Conservation (phyloP, 1,140 invertebrate genomes). For the Neomicropteryx cornuta region DNA sequence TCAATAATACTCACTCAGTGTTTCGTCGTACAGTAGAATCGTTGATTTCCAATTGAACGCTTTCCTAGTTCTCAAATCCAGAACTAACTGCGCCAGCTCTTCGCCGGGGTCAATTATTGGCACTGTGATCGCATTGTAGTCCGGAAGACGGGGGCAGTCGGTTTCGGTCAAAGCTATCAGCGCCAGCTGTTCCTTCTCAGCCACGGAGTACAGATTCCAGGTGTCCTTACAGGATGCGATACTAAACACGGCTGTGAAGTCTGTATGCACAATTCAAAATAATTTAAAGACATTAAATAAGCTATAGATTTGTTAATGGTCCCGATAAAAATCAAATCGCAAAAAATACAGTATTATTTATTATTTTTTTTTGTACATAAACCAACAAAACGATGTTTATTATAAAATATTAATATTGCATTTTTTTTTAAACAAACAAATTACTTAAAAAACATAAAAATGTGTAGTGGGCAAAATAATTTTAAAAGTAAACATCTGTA, state of each 20-base stretch:
- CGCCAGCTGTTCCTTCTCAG: conserved; percentile 48
- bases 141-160: conserved; percentile 60
- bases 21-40: conserved; percentile 57
- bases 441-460: too few species aligned
- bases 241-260: conserved; percentile 56
- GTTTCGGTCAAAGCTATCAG: conserved; percentile 54
- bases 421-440: too few species aligned
- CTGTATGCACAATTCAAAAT: conserved; percentile 30
- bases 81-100: conserved; percentile 61
- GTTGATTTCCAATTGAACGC: conserved; percentile 57
- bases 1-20: conserved; percentile 44
- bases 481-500: too few species aligned
- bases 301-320: not conserved
- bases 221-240: conserved; percentile 56
- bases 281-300: conserved; percentile 1
- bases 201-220: conserved; percentile 50
- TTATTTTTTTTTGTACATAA: too few species aligned
- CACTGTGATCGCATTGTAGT: conserved; percentile 52
- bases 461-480: too few species aligned
- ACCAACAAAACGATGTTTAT: too few species aligned
- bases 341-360: too few species aligned
- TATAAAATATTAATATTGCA: too few species aligned
- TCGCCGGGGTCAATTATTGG: conserved; percentile 50
- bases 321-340: too few species aligned
- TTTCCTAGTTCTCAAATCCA: conserved; percentile 52